Evolutionary conservation across 2,797 vertebrate genomes (phyloP).

Genomic region (Pangasius macronema): DNA sequence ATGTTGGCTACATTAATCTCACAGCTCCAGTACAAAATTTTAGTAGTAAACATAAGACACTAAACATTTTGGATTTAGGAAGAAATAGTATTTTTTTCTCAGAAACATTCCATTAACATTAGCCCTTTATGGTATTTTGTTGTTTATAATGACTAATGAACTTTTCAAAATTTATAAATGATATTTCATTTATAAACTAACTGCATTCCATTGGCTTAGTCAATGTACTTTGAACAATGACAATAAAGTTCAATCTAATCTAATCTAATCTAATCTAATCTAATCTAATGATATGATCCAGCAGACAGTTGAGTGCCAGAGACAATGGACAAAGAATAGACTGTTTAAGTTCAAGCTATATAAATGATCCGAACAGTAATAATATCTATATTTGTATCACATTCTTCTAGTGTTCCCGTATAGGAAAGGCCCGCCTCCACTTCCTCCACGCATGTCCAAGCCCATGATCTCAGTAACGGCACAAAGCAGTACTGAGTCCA

Average conservation of each 20-base stretch:
- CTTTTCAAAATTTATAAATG: neutral
- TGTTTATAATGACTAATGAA: neutral
- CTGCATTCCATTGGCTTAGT: too few species aligned
- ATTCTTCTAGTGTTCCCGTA: conserved; percentile 88
- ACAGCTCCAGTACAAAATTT: neutral
- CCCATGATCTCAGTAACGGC: conserved; percentile 94
- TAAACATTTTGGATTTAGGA: neutral
- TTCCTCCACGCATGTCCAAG: conserved; percentile 96
- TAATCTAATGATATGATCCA: neutral
- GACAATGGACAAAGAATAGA: neutral
- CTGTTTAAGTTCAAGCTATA: neutral
- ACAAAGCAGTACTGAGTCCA: conserved; percentile 98
- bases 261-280: too few species aligned
- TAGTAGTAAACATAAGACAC: neutral
- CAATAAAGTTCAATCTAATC: too few species aligned
- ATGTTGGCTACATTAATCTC: neutral
- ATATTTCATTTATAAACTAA: too few species aligned
- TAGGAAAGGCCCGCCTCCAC: conserved; percentile 93
- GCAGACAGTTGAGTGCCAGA: neutral
- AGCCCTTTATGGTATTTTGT: neutral
- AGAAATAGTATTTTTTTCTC: neutral
- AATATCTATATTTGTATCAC: conserved; percentile 10
- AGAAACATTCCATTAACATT: neutral
- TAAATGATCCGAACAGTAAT: neutral
- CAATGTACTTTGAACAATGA: too few species aligned